Conservation (phyloP, 2,888 invertebrate species). For the Euspilapteryx auroguttella region DNA sequence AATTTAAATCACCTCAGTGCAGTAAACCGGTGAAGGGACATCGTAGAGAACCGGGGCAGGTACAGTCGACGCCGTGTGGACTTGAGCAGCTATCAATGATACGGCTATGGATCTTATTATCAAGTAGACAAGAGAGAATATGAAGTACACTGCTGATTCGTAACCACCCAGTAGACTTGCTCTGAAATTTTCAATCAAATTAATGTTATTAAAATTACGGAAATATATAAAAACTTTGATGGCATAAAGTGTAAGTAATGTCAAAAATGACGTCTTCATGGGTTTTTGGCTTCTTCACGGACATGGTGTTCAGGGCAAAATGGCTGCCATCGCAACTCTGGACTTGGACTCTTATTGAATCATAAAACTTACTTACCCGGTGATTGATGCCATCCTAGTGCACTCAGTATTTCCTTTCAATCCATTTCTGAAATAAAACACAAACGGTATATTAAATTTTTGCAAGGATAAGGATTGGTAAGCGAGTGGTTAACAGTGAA, state of each 20-base stretch:
- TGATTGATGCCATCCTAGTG: background rate
- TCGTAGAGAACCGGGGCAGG: conserved; percentile 63
- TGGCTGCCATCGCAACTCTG: background rate
- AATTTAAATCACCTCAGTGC: conserved; percentile 53
- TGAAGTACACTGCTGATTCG: conserved; percentile 63
- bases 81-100: conserved; percentile 63
- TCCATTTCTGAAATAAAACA: conserved; percentile 9
- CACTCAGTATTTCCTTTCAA: conserved; percentile 15
- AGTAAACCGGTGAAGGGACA: conserved; percentile 64
- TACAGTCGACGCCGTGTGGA: conserved; percentile 58
- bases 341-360: too few relatives aligned
- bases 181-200: too few relatives aligned
- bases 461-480: background rate
- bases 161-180: conserved; percentile 46
- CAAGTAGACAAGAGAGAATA: conserved; percentile 67
- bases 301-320: too few relatives aligned
- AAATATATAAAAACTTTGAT: too few relatives aligned
- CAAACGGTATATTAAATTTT: background rate
- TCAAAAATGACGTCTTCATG: too few relatives aligned
- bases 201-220: too few relatives aligned
- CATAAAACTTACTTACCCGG: conserved; percentile 1
- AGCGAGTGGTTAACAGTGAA: too few relatives aligned
- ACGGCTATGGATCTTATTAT: conserved; percentile 64
- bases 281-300: too few relatives aligned
- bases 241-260: too few relatives aligned